A percentile compares a stretch with the other conserved stretches of the same genome.
Evolutionary conservation across 2,797 vertebrate genomes (phyloP).

Genomic region (Pseudochirops cupreus): DNA sequence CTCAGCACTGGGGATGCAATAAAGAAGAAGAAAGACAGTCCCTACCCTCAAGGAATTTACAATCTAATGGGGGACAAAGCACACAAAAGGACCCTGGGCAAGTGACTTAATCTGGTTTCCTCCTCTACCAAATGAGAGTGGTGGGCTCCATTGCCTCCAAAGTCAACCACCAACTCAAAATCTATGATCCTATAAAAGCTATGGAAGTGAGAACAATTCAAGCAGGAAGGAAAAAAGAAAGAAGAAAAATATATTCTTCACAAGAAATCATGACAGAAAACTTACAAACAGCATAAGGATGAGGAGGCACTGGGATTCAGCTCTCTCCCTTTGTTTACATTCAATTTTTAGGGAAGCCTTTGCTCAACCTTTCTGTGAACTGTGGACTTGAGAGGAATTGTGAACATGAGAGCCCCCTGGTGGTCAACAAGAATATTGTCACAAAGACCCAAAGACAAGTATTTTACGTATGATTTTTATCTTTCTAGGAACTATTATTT

Average conservation of each 20-base stretch:
- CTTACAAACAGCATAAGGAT: not conserved
- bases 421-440: not conserved
- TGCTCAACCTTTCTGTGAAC: conserved; percentile 24
- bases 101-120: not conserved
- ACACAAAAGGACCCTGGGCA: not conserved
- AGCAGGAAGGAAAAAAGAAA: not conserved
- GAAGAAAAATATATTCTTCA: not conserved
- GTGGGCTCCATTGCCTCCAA: not conserved
- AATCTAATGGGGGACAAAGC: not conserved
- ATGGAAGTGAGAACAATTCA: not conserved
- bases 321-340: not conserved
- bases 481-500: not conserved
- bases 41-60: not conserved
- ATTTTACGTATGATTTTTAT: not conserved
- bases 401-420: conserved; percentile 50
- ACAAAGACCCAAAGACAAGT: not conserved
- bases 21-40: not conserved
- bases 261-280: not conserved
- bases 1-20: no score
- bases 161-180: not conserved
- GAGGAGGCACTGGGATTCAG: no score
- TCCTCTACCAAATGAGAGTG: not conserved
- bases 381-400: not conserved
- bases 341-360: not conserved
- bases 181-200: not conserved